Base-by-base conservation (phyloP, 2,888 invertebrate species). In the Amphipyra tragopoginis region DNA sequence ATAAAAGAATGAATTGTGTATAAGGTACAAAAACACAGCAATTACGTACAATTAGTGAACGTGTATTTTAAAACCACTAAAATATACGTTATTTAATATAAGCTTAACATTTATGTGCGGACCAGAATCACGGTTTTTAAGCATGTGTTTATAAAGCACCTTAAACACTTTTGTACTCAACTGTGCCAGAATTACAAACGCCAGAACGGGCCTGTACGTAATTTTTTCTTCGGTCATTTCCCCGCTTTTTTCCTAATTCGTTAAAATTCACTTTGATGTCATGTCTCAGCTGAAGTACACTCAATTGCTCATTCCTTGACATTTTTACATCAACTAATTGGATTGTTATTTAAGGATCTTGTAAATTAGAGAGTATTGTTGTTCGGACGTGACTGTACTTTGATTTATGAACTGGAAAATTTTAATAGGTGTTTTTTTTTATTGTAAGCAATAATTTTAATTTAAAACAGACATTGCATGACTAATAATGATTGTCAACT, bases 251-350 rank as follows among this genome's bases (percentile, higher is more conserved):
- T 68, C 54, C 47, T 77, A 76, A 78, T 79, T 77, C 62, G 74
- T 74, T 65, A 62, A 64, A 77, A 68, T 74, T 71, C 48, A 63
- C 65, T 76, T 76, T 75, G 77, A 77, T 68, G 62, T 60, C 64
- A 49, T 72, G 59, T 78, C 69, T 59, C 38, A 36, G 42, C 42
- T 65, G 36, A 64, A 73, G 62, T 48, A 71, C 62, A 52, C 71
- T 73, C 69, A 54, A 71, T 51, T 77, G 70, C 66, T 75, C 68
- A 75, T 69, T 71, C 62, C 13, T 14, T 64, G 61, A 64, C 75
- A 55, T 69, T 78, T 65, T 74, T 59, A 61, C 63, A 53, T 47
- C 26, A 63, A 71, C 66, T 78, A 76, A 78, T 76, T 76, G 65
- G 67, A 53, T 36, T 63, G 44, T 71, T 62, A 44, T 52, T 59